Conservation (phyloP, 2,797 vertebrate genomes). For the Columba guinea region DNA sequence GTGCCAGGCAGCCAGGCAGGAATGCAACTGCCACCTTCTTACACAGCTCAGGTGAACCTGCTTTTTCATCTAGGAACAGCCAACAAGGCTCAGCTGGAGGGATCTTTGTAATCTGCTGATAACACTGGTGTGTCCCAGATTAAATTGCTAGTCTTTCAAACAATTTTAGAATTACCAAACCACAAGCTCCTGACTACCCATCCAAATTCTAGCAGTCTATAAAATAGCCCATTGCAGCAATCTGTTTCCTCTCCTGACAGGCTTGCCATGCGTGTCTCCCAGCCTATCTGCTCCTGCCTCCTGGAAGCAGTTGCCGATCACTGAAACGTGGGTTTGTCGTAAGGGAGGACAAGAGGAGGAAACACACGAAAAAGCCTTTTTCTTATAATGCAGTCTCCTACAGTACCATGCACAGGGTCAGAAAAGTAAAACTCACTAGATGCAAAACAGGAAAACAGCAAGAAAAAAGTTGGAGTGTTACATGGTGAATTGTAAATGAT, state of each 20-base stretch:
- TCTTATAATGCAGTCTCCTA: not conserved
- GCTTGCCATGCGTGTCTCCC: not conserved
- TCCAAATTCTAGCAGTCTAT: not conserved
- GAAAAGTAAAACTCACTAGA: not conserved
- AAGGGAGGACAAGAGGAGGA: not conserved
- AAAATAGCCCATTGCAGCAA: rapidly evolving
- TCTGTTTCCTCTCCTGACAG: not conserved
- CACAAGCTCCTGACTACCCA: not conserved
- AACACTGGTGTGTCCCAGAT: not conserved
- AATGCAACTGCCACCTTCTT: not conserved
- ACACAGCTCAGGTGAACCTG: not conserved
- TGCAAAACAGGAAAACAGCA: not conserved
- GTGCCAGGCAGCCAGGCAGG: not conserved
- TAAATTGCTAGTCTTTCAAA: not conserved
- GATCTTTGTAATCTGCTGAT: not conserved
- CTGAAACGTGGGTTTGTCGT: not conserved
- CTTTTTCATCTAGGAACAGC: not conserved
- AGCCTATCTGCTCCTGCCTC: not conserved
- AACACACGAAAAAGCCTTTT: not conserved
- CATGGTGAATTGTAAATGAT: not conserved
- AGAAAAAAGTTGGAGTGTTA: not conserved
- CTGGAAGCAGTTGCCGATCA: not conserved
- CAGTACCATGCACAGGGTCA: not conserved
- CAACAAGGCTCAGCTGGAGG: not conserved
- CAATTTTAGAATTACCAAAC: not conserved